A percentile compares a stretch with the other conserved stretches of the same genome.
Evolutionary conservation across 2,113 vertebrate genomes (phyloP).

Genomic region (Spheniscus mendiculus): DNA sequence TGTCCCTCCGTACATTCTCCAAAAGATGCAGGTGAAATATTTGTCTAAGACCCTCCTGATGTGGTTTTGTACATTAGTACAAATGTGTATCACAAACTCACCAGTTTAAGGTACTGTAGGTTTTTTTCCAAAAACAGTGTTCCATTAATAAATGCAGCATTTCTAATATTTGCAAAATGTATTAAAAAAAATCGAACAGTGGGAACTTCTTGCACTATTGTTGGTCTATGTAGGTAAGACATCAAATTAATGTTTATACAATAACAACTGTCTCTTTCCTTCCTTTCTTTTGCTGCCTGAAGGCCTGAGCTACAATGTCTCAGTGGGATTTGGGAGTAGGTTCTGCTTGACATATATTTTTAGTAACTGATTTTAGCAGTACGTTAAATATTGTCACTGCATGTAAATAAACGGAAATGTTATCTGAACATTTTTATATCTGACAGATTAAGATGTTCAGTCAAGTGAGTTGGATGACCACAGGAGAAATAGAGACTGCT

Average conservation of each 20-base stretch:
- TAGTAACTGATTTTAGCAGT: slow-evolving; percentile 58
- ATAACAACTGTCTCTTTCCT: slow-evolving; percentile 77
- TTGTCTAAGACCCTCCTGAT: neutral
- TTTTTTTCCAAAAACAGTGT: neutral
- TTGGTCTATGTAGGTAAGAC: slow-evolving; percentile 20
- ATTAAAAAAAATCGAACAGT: neutral
- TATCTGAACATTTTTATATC: slow-evolving; percentile 34
- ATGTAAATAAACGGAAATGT: slow-evolving; percentile 64
- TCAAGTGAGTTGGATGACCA: slow-evolving; percentile 43
- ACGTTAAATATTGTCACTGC: slow-evolving; percentile 38
- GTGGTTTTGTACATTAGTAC: neutral
- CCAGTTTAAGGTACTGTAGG: neutral
- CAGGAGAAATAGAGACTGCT: slow-evolving; percentile 6
- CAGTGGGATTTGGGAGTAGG: slow-evolving; percentile 97
- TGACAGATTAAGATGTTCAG: slow-evolving; percentile 16
- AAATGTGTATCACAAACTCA: neutral
- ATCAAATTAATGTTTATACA: slow-evolving; percentile 46
- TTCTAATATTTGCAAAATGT: slow-evolving; percentile 40
- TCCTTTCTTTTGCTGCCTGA: slow-evolving; percentile 78
- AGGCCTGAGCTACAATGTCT: slow-evolving; percentile 97
- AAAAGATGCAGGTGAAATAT: neutral
- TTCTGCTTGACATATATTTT: slow-evolving; percentile 75
- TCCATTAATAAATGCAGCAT: neutral
- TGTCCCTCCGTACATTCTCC: neutral
- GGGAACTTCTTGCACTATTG: neutral